Conservation (phyloP, 2,888 invertebrate genomes). For the Ophioninae sp. region DNA sequence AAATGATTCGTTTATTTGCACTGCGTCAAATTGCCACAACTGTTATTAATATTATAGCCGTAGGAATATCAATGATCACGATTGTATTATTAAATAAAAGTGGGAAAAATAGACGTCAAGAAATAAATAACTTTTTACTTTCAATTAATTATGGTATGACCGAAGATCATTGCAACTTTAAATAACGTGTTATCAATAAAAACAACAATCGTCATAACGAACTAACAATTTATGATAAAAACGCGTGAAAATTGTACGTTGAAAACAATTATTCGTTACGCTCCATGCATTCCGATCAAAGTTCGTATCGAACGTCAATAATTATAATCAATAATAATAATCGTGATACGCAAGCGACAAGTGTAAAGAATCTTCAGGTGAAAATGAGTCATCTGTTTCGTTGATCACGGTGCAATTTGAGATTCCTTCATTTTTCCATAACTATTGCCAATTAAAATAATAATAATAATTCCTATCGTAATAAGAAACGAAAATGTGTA, state of each 20-base stretch:
- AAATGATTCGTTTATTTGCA: no score
- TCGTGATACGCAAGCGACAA: background rate
- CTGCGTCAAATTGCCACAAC: no score
- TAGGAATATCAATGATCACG: no score
- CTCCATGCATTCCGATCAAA: background rate
- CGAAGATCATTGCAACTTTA: background rate
- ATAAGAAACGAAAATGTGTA: background rate
- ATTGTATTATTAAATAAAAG: no score
- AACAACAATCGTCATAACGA: background rate
- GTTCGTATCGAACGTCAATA: background rate
- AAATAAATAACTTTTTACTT: no score
- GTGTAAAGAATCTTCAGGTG: background rate
- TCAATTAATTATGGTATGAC: background rate
- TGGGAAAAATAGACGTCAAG: no score
- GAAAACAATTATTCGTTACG: background rate
- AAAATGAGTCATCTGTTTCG: background rate
- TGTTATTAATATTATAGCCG: no score
- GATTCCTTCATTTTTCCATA: background rate
- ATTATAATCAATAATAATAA: background rate
- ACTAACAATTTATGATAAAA: background rate
- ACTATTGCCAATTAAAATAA: background rate
- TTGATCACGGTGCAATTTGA: background rate
- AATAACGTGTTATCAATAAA: background rate
- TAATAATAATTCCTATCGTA: background rate
- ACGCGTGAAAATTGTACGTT: background rate